phyloP scores from a whole-genome alignment of 2,888 invertebrate species.

The Cordylochernes scorpioides region DNA sequence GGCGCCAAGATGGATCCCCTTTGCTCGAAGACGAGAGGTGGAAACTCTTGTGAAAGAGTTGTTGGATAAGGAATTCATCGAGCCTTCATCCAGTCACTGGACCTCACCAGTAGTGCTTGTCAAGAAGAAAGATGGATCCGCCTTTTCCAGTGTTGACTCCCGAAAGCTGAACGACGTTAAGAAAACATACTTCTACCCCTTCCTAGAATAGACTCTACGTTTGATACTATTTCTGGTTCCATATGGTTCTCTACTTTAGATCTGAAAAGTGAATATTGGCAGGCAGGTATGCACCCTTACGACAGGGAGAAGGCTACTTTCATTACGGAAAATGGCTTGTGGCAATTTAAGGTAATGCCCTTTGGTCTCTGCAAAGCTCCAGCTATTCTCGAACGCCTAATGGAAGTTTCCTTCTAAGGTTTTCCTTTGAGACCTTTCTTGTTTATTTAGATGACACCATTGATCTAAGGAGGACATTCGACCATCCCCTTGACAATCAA shows the following conservation, averaged over 20 bases:
- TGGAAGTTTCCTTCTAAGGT: not conserved
- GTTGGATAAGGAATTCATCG: not conserved
- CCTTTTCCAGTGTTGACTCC: not conserved
- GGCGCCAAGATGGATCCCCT: no score
- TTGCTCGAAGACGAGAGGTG: no score
- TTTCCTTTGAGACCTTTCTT: not conserved
- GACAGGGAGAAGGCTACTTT: constrained; percentile 2
- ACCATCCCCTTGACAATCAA: no score
- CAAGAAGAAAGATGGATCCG: no score
- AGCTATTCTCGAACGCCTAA: no score
- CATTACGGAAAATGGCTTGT: constrained; percentile 1
- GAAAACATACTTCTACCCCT: constrained; percentile 1
- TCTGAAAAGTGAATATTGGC: constrained; percentile 1
- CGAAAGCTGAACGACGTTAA: constrained; percentile 1
- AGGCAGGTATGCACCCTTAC: constrained; percentile 1
- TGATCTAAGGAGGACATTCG: no score
- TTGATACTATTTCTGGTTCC: no score
- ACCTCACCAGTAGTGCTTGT: no score
- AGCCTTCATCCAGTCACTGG: constrained; percentile 1
- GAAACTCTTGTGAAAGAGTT: constrained; percentile 1
- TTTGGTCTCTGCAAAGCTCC: no score
- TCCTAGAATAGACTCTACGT: not conserved
- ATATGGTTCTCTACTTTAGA: no score
- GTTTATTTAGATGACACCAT: constrained; percentile 1
- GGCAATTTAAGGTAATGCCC: constrained; percentile 2